Evolutionary conservation across 1,140 invertebrate genomes (phyloP).

Genomic region (Pinna nobilis): DNA sequence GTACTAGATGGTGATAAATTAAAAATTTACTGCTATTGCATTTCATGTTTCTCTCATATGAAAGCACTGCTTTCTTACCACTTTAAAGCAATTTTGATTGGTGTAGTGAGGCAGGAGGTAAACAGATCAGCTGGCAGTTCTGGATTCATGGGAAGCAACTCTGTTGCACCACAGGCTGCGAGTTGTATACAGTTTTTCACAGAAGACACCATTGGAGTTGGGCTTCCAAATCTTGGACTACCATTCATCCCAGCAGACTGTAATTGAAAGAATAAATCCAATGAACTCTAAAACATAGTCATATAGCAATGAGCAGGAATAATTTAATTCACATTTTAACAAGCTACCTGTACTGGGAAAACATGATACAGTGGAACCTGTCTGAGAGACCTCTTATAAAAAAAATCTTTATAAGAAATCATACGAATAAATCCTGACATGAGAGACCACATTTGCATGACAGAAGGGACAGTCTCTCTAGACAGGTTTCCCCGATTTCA

Average conservation of each 20-base stretch:
- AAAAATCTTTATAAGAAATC: no score
- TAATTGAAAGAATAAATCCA: neutral
- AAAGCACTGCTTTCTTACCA: constrained; percentile 79
- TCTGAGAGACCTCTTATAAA: no score
- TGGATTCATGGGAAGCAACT: constrained; percentile 97
- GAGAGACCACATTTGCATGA: no score
- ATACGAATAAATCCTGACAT: no score
- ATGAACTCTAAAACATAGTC: neutral
- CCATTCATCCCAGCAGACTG: constrained; percentile 22
- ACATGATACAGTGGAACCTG: no score
- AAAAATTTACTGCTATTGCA: neutral
- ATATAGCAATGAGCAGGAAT: no score
- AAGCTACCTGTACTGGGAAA: no score
- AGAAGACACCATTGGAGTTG: constrained; percentile 33
- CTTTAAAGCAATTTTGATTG: constrained; percentile 96
- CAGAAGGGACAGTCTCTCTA: no score
- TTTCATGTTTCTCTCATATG: neutral
- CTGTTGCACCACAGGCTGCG: constrained; percentile 92
- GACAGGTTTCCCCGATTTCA: no score
- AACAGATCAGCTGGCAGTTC: constrained; percentile 99
- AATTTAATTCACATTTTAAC: neutral
- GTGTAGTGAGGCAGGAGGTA: constrained; percentile 97
- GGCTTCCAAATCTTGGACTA: constrained; percentile 26
- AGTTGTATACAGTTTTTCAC: constrained; percentile 94
- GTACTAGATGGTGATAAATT: neutral